phyloP scores from a whole-genome alignment of 2,888 invertebrate genomes.

The Ichneumoninae sp. region DNA sequence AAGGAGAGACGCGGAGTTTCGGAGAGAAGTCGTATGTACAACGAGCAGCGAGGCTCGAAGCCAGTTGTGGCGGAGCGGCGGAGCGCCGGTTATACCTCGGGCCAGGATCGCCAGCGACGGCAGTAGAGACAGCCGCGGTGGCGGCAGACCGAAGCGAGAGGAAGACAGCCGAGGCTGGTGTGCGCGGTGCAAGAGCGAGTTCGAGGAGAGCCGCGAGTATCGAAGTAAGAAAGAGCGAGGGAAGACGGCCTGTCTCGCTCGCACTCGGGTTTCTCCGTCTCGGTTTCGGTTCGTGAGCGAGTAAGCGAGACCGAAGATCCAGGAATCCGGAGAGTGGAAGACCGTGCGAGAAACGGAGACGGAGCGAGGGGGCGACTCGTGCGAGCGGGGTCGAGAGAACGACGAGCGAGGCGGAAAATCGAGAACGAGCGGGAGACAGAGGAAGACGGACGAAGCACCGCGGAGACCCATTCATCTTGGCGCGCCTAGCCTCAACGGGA shows the following conservation, averaged over 20 bases:
- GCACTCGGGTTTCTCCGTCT: constrained; percentile 26
- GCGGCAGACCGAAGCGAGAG: constrained; percentile 83
- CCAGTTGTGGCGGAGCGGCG: constrained; percentile 63
- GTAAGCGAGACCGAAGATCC: constrained; percentile 85
- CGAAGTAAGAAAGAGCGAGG: constrained; percentile 50
- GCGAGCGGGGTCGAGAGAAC: constrained; percentile 65
- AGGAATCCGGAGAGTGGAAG: constrained; percentile 72
- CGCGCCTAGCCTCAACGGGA: constrained; percentile 82
- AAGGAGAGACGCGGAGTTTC: constrained; percentile 55
- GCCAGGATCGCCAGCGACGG: constrained; percentile 64
- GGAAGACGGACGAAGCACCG: constrained; percentile 62
- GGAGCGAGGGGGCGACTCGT: constrained; percentile 76
- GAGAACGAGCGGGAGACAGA: constrained; percentile 70
- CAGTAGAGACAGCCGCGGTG: constrained; percentile 66
- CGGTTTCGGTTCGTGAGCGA: constrained; percentile 83
- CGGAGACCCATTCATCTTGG: constrained; percentile 84
- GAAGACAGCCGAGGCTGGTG: constrained; percentile 80
- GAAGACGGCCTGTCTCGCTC: constrained; percentile 27
- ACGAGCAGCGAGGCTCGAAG: constrained; percentile 65
- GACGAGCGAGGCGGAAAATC: constrained; percentile 85
- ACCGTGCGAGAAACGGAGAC: constrained; percentile 79
- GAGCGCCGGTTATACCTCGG: constrained; percentile 63
- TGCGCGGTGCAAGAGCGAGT: constrained; percentile 60
- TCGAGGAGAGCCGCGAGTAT: constrained; percentile 34
- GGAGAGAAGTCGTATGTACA: constrained; percentile 60